These are phyloP conservation scores for Steinernema hermaphroditum DNA, from an alignment of 2,888 invertebrate species.

Conservation along the genomic window DNA sequence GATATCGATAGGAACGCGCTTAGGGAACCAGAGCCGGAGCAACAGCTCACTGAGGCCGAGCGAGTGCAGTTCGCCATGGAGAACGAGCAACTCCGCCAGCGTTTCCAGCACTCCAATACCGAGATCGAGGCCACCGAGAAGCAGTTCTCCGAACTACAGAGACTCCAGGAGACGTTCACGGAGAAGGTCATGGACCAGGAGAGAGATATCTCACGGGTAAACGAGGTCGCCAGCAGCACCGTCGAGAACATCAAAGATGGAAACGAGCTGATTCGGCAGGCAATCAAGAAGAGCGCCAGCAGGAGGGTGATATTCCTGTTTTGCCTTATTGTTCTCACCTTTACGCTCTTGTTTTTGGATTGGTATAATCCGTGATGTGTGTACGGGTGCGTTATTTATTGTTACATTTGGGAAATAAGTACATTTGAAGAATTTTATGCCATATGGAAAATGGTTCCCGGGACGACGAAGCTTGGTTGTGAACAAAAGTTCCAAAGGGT, in stretches of 20 bases:
- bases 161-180: constrained; percentile 90
- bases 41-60: constrained; percentile 34
- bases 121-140: constrained; percentile 67
- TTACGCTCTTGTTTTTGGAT: constrained; percentile 90
- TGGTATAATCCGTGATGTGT: constrained; percentile 81
- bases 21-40: not conserved
- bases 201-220: constrained; percentile 85
- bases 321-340: constrained; percentile 91
- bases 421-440: too few species aligned
- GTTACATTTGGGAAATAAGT: too few species aligned
- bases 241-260: constrained; percentile 94
- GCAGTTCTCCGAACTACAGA: constrained; percentile 91
- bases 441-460: too few species aligned
- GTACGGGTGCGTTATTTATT: not conserved
- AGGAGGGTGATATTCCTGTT: constrained; percentile 91
- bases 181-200: constrained; percentile 83
- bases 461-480: too few species aligned
- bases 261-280: constrained; percentile 91
- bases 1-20: not conserved
- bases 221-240: constrained; percentile 83
- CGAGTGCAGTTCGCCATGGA: constrained; percentile 45
- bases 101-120: constrained; percentile 40
- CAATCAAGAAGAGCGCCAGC: constrained; percentile 91
- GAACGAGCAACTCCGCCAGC: constrained; percentile 41
- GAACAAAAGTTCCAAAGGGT: too few species aligned